Base-by-base conservation (phyloP, 1,140 invertebrate genomes). In the Drosophila sp. region DNA sequence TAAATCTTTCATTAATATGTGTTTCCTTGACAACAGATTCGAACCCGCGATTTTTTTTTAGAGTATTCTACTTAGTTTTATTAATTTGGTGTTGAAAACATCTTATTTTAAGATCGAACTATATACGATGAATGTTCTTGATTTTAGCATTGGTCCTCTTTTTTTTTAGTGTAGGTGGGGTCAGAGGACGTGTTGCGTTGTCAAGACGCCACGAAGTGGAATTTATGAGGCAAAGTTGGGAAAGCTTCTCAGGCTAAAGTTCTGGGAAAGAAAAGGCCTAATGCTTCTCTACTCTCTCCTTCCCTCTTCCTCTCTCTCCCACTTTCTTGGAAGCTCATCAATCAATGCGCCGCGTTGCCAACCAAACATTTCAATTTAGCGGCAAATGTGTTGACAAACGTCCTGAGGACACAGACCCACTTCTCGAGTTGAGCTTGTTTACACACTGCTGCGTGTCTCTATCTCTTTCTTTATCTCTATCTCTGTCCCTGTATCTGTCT, bases 381-480 rank as follows among this genome's bases (percentile, higher is more conserved):
- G 64, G 62, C 64, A 73, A 72, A 72, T 72, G 71, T 69, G 56
- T 69, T 73, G 71, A 73, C 71, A 73, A 73, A 73, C 57, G 56
- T 61, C 57, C 45, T 38, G 16, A 43, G 56, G 57, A 36, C 11
- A 36, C 46, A n/a, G 21, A 48, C n/a, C 14, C 43, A 38, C 51
- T 27, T 53, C 21, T 27, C 40, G 38, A 25, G 29, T 27, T 32
- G n/a, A 57, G 40, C 58, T 46, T 65, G 51, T 64, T 72, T 65
- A 50, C 53, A 58, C 66, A 18, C 14, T 18, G 43, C n/a, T 6
- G 9, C 43, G 11, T 6, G 32, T 32, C 25, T 36, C 18, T 46
- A 3, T 18, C n/a, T 7, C 16, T n/a, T 2, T 14, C 16, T 43
- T 16, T 46, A 2, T 29, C 32, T 32, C 36, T 32, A 11, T 32